Conservation (phyloP, 2,797 vertebrate species). For the Ataeniobius toweri region DNA sequence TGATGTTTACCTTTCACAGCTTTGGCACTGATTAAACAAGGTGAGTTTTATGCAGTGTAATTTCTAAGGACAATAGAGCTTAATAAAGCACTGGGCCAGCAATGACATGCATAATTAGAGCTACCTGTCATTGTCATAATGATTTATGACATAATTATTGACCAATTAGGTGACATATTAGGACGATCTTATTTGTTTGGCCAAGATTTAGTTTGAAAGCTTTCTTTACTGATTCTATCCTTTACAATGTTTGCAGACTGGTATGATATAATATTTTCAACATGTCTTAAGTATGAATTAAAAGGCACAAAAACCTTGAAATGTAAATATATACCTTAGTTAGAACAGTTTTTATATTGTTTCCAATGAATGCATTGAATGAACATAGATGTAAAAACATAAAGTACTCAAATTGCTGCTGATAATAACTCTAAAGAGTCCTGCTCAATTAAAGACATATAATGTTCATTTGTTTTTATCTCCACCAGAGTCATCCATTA, state of each 20-base stretch:
- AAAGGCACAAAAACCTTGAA: background rate
- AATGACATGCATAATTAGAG: conserved; percentile 78
- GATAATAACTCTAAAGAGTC: background rate
- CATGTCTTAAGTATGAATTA: background rate
- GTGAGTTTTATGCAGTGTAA: conserved; percentile 55
- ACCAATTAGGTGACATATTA: conserved; percentile 87
- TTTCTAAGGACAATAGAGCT: conserved; percentile 59
- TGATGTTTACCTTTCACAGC: conserved; percentile 18
- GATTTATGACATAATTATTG: conserved; percentile 93
- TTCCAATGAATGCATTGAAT: background rate
- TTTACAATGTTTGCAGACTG: background rate
- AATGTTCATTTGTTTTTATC: conserved; percentile 9
- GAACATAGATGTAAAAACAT: background rate
- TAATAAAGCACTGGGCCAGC: conserved; percentile 65
- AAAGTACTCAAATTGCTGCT: background rate
- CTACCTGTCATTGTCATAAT: conserved; percentile 84
- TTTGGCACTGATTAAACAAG: conserved; percentile 48
- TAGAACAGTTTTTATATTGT: background rate
- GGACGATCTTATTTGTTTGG: conserved; percentile 66
- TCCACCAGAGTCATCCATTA: background rate
- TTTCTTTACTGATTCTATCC: conserved; percentile 25
- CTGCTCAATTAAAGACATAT: background rate
- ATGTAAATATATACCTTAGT: background rate
- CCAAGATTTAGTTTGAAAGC: conserved; percentile 38
- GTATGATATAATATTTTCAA: background rate